Percentiles rank a stretch among this genome's conserved stretches.
phyloP scores from a whole-genome alignment of 2,888 invertebrate species.

The Helleia helle region DNA sequence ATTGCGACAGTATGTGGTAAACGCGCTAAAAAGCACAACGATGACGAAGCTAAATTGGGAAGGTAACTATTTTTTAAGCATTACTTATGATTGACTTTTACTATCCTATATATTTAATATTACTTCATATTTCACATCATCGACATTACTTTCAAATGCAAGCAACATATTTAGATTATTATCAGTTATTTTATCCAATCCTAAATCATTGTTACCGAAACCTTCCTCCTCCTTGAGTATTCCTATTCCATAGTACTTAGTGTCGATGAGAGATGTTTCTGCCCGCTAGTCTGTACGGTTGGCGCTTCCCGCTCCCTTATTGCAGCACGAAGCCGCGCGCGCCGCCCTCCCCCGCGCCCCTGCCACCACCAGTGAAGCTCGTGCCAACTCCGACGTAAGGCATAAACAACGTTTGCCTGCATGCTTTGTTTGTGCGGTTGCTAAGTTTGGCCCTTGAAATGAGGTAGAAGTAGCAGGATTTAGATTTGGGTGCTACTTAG shows the following conservation, averaged over 20 bases:
- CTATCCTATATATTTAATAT: conserved; percentile 24
- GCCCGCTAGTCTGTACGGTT: conserved; percentile 92
- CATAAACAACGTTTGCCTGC: conserved; percentile 48
- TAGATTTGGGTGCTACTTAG: neutral
- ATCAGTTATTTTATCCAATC: conserved; percentile 23
- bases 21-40: conserved; percentile 79
- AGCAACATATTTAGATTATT: conserved; percentile 29
- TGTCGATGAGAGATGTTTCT: conserved; percentile 75
- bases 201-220: conserved; percentile 14
- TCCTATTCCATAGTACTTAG: conserved; percentile 41
- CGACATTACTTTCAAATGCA: conserved; percentile 33
- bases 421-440: conserved; percentile 66
- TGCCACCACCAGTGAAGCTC: conserved; percentile 85
- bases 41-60: conserved; percentile 88
- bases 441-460: conserved; percentile 41
- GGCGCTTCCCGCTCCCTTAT: conserved; percentile 97
- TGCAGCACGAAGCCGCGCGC: conserved; percentile 91
- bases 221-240: conserved; percentile 13
- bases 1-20: conserved; percentile 81
- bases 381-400: conserved; percentile 81
- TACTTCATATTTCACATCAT: conserved; percentile 37
- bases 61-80: conserved; percentile 77
- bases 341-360: conserved; percentile 85
- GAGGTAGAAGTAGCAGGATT: conserved; percentile 17
- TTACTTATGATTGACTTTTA: conserved; percentile 15